Percentiles rank a stretch among this genome's conserved stretches.
phyloP scores from a whole-genome alignment of 2,113 vertebrate genomes.

The Entosphenus tridentatus region DNA sequence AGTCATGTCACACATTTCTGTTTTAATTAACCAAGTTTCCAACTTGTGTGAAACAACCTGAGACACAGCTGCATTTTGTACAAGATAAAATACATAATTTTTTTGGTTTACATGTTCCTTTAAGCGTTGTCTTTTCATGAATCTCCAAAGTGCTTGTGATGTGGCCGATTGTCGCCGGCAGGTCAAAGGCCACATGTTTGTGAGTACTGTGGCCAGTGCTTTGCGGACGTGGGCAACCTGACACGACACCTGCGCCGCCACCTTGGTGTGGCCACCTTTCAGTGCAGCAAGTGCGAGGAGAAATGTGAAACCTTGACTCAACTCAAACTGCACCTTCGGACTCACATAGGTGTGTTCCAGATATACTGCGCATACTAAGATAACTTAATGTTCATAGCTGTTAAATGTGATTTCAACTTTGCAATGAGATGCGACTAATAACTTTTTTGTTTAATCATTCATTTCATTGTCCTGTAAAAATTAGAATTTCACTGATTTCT shows the following conservation, averaged over 20 bases:
- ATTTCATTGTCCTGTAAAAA: not conserved
- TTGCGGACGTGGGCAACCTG: not conserved
- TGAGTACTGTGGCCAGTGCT: not conserved
- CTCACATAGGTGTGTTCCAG: not conserved
- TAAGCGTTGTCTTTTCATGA: not conserved
- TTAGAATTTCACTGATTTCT: not conserved
- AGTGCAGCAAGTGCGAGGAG: constrained; percentile 1
- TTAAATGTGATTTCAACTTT: not conserved
- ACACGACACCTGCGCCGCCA: constrained; percentile 2
- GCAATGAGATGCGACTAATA: not conserved
- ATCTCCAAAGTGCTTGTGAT: not conserved
- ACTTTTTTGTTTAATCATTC: not conserved
- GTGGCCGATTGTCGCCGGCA: not conserved
- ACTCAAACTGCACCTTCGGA: not conserved
- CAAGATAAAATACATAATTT: not conserved
- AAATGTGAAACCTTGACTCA: not conserved
- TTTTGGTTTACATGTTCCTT: not conserved
- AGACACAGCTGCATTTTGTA: not conserved
- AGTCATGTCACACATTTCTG: not conserved
- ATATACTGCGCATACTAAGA: not conserved
- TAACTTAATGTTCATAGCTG: not conserved
- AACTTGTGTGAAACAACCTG: not conserved
- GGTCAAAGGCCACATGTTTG: not conserved
- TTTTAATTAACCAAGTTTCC: not conserved
- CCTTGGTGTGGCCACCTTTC: not conserved